Base-by-base conservation (phyloP, 2,888 invertebrate genomes). In the Luperina nickerlii region DNA sequence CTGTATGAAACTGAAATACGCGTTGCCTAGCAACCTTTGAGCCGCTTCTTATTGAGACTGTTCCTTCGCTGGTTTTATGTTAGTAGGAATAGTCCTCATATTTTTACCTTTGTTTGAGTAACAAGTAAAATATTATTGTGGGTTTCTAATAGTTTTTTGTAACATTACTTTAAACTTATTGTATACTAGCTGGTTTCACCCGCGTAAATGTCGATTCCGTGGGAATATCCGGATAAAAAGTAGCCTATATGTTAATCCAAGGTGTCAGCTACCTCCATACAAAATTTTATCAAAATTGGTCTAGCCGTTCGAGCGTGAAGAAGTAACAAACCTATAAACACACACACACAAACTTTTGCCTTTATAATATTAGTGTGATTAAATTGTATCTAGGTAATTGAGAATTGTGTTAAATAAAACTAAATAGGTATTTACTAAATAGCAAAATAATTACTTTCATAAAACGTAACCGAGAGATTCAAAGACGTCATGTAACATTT, bases 21-120 rank as follows among this genome's bases (percentile, higher is more conserved):
- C 45, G 87, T 88, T 76, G 78, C 84, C 42, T 54, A 38, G 82
- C 81, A 86, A 87, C 87, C 79, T 88, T 88, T 87, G 79, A 87
- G 42, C 42, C 57, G 54, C 20, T 70, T 70, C 67, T 63, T 76
- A 82, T 70, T 78, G 71, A 45, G 74, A 62, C 73, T 20, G 20
- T 68, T 76, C 42, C 67, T 76, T 74, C 24, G 42, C n/a, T 74
- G 66, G 67, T 45, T 75, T 73, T 38, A 65, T 70, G 76, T 68
- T 68, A 62, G 60, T 66, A 48, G 54, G 8, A 67, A 75, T 7
- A 38, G n/a, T 45, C 18, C 42, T 51, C 45, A 24, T 32, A 74
- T 74, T n/a, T 20, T 1, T 11, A 20, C 63, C 45, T 70, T 80
- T 74, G 67, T 84, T 68, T 15, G 60, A 77, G 38, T 54, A 32